These are phyloP conservation scores for Gallinago jamesoni DNA, from an alignment of 2,113 vertebrate species.

Conservation along the genomic window DNA sequence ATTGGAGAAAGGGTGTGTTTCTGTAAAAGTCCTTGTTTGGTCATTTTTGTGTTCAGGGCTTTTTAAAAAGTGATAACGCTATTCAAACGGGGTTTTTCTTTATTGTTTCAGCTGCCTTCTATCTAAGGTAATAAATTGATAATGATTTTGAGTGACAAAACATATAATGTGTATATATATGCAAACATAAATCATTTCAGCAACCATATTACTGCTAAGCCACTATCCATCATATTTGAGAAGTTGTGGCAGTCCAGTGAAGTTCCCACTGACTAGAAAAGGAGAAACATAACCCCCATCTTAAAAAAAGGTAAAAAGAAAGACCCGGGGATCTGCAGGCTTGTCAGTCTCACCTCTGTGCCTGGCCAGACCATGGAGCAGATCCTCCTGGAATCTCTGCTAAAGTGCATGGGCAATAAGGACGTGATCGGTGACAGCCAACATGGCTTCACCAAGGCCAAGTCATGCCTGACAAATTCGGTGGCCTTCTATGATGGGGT, in stretches of 20 bases:
- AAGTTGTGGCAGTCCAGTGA: not conserved
- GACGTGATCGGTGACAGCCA: not conserved
- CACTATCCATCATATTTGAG: not conserved
- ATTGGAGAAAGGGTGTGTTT: not conserved
- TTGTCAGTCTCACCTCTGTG: not conserved
- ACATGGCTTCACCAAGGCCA: not conserved
- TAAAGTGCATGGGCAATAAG: not conserved
- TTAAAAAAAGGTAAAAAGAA: not conserved
- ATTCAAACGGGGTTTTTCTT: not conserved
- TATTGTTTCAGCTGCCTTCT: not conserved
- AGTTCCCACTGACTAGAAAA: not conserved
- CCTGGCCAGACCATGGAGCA: not conserved
- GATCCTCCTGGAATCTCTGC: not conserved
- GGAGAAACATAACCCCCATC: not conserved
- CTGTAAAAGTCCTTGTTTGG: not conserved
- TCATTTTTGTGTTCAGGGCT: not conserved
- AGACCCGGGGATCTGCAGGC: not conserved
- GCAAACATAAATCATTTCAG: conserved; percentile 39
- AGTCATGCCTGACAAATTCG: not conserved
- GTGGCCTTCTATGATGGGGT: not conserved
- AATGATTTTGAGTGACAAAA: not conserved
- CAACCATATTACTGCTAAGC: not conserved
- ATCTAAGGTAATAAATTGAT: not conserved
- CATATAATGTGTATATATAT: not conserved
- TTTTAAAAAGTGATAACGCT: not conserved